Evolutionary conservation across 2,888 invertebrate genomes (phyloP).

Genomic region (Acrocera orbiculus): DNA sequence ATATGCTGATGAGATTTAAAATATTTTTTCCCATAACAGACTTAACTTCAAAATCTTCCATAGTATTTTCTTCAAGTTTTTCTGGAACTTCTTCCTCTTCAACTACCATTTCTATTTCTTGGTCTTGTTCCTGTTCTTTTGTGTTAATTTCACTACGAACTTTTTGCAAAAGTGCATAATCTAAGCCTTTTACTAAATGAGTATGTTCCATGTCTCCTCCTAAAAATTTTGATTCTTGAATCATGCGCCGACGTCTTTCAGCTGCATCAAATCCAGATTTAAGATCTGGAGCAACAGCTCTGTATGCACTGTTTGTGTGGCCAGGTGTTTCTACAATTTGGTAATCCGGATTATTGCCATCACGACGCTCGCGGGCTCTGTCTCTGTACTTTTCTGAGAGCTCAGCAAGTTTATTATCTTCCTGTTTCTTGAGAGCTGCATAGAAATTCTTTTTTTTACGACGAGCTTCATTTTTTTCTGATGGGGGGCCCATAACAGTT

Average conservation of each 20-base stretch:
- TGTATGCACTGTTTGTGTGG: slow-evolving; percentile 30
- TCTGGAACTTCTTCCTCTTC: slow-evolving; percentile 34
- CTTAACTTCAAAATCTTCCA: slow-evolving; percentile 60
- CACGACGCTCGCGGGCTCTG: slow-evolving; percentile 76
- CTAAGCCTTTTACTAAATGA: slow-evolving; percentile 96
- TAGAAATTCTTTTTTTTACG: slow-evolving; percentile 91
- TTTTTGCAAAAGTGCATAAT: slow-evolving; percentile 83
- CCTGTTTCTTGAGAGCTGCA: slow-evolving; percentile 84
- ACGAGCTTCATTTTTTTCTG: slow-evolving; percentile 62
- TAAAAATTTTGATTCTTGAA: slow-evolving; percentile 97
- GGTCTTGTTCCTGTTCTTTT: slow-evolving; percentile 67
- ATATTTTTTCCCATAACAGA: slow-evolving; percentile 66
- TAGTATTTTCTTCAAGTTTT: slow-evolving; percentile 30
- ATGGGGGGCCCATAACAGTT: slow-evolving; percentile 31
- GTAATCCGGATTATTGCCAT: slow-evolving; percentile 66
- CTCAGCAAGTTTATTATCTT: slow-evolving; percentile 87
- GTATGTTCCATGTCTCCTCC: slow-evolving; percentile 99
- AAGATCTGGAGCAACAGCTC: slow-evolving; percentile 91
- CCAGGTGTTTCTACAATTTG: slow-evolving; percentile 61
- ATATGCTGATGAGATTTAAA: slow-evolving; percentile 30
- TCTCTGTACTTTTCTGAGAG: slow-evolving; percentile 86
- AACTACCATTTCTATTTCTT: slow-evolving; percentile 59
- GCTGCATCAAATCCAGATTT: slow-evolving; percentile 91
- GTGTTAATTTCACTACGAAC: slow-evolving; percentile 72
- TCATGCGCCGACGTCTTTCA: slow-evolving; percentile 84